Conservation (phyloP, 2,888 invertebrate genomes). For the Melangyna quadrimaculata region DNA sequence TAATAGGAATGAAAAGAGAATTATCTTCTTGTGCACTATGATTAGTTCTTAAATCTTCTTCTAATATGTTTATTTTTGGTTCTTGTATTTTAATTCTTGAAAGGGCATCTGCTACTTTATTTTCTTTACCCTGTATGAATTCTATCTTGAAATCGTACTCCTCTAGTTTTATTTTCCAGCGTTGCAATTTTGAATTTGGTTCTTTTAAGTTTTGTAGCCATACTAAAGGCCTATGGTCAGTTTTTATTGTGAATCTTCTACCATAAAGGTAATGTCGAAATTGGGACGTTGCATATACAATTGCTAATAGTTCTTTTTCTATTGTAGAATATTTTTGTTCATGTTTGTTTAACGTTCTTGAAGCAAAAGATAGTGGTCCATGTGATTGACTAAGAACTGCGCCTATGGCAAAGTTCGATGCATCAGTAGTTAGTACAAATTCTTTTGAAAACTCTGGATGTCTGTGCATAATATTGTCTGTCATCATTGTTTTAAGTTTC, state of each 20-base stretch:
- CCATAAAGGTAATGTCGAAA: background rate
- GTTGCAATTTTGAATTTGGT: background rate
- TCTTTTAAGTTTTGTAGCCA: background rate
- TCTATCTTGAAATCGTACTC: background rate
- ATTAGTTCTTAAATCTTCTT: background rate
- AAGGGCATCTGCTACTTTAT: too few species aligned
- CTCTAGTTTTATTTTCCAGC: background rate
- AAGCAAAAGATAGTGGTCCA: too few species aligned
- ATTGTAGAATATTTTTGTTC: background rate
- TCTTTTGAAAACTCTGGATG: too few species aligned
- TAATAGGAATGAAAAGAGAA: background rate
- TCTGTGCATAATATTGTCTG: too few species aligned
- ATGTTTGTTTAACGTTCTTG: too few species aligned
- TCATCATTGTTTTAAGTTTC: too few species aligned
- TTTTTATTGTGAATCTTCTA: background rate
- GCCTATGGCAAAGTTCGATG: too few species aligned
- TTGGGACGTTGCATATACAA: background rate
- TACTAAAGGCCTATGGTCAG: background rate
- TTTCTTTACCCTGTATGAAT: background rate
- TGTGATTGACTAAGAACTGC: too few species aligned
- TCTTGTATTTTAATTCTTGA: too few species aligned
- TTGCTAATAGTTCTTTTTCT: background rate
- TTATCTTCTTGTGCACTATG: background rate
- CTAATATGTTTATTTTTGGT: background rate
- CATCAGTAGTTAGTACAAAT: too few species aligned